phyloP scores from a whole-genome alignment of 2,797 vertebrate species.

The Onychomys leucogaster region DNA sequence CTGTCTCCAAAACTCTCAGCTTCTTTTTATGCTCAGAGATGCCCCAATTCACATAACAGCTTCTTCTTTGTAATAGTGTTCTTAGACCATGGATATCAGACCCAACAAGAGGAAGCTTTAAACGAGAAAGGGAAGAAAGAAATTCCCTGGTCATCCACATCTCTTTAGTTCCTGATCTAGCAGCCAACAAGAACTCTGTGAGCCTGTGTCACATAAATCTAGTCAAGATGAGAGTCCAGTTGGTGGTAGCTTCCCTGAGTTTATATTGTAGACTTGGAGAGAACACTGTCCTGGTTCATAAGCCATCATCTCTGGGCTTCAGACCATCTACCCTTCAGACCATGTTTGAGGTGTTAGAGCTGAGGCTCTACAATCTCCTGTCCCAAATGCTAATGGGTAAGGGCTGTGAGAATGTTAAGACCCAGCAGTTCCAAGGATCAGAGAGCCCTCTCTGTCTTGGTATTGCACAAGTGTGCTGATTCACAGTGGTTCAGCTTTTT shows the following conservation, averaged over 20 bases:
- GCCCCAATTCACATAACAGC: slow-evolving; percentile 7
- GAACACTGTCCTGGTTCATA: background rate
- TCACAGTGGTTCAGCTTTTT: background rate
- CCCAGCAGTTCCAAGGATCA: background rate
- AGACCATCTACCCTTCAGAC: background rate
- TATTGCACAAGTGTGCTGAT: background rate
- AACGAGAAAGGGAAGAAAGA: slow-evolving; percentile 16
- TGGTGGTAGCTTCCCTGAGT: background rate
- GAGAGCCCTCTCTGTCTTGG: background rate
- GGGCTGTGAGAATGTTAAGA: background rate
- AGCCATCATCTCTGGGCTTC: background rate
- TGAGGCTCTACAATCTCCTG: background rate
- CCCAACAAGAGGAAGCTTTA: background rate
- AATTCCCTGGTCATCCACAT: background rate
- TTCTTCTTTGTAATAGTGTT: slow-evolving; percentile 36
- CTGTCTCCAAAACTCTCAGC: background rate
- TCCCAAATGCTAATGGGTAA: background rate
- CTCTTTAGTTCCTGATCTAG: slow-evolving; percentile 21
- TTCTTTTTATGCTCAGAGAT: background rate
- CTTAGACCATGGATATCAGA: background rate
- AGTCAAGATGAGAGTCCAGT: background rate
- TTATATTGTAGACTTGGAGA: background rate
- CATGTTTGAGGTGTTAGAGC: background rate
- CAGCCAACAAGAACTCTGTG: background rate
- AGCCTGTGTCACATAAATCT: background rate